Base-by-base conservation (phyloP, 2,113 vertebrate genomes). In the Sula dactylatra region DNA sequence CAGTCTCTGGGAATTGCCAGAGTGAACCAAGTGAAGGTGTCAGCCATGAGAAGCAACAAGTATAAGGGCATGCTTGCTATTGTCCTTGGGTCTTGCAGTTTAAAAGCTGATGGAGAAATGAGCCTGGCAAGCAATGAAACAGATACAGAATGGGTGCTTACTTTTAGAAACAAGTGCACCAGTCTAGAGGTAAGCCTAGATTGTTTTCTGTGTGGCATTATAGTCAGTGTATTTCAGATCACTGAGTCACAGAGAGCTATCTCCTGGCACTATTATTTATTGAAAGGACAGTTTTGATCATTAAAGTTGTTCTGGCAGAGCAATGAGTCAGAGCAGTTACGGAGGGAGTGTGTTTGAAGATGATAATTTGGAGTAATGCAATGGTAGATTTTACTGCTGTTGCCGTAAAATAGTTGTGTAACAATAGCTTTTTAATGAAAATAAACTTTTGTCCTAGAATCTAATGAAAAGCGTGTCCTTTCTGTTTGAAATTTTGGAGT, bases 61-160 rank as follows among this genome's bases (percentile, higher is more conserved):
- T 96, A 85, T 42, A 59, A 59, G 24, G 95, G 86, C 11, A 19
- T 94, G 34, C 25, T 98, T 27, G 86, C 32, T 25, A 15, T 99
- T 79, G 94, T 97, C 38, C 55, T 98, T 80, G 98, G 98, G 40
- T 84, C 40, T 32, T 99, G 98, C 84, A 73, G 82, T 85, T 73
- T 99, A 54, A 98, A 82, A n/a, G 97, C 96, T 16, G 89, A 73
- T 45, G 87, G 98, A 38, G 97, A 97, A 40, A 69, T 97, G 52
- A 90, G 50, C 6, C 36, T 82, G 38, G 74, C 78, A 74, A 82
- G 52, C 34, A 97, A 94, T 45, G 76, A 44, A n/a, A 97, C 97
- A 26, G 26, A 52, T 9, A 50, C 72, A 65, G 92, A 95, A 71
- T 98, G 98, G 94, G 31, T 82, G 5, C 86, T 98, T 31, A 97